A percentile compares a stretch with the other conserved stretches of the same genome.
phyloP scores from a whole-genome alignment of 2,888 invertebrate species.

The Sericinus montela region DNA sequence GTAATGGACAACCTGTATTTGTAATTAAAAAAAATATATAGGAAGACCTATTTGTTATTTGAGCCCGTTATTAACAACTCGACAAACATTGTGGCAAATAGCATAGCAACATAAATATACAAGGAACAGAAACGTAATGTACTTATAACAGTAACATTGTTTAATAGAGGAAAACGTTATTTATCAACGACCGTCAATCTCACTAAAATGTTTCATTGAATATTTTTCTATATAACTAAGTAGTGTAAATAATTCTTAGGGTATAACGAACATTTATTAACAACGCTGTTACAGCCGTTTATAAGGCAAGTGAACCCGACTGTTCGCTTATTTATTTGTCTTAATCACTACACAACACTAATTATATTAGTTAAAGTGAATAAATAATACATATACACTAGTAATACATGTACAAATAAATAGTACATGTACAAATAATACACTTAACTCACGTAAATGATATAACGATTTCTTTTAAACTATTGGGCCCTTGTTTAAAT shows the following conservation, averaged over 20 bases:
- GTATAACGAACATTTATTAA: constrained; percentile 16
- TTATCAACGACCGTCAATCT: not conserved
- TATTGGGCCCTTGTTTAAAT: constrained; percentile 12
- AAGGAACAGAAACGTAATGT: not conserved
- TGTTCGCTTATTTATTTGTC: constrained; percentile 34
- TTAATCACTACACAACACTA: constrained; percentile 18
- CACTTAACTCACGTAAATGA: no score
- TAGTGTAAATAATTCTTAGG: constrained; percentile 18
- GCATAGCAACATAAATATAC: not conserved
- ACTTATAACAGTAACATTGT: constrained; percentile 7
- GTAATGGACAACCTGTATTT: no score
- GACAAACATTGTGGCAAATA: constrained; percentile 5
- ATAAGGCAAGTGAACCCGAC: constrained; percentile 73
- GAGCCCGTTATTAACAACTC: constrained; percentile 10
- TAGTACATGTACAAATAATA: no score
- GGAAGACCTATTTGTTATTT: constrained; percentile 18
- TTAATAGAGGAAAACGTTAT: constrained; percentile 5
- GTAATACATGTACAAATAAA: no score
- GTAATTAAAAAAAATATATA: no score
- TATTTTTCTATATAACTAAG: constrained; percentile 9
- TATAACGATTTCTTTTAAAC: not conserved
- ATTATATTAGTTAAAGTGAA: constrained; percentile 9
- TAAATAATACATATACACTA: constrained; percentile 5
- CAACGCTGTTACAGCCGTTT: constrained; percentile 17
- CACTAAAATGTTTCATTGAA: constrained; percentile 6